phyloP scores from a whole-genome alignment of 1,140 invertebrate species.

The Eueides isabella region DNA sequence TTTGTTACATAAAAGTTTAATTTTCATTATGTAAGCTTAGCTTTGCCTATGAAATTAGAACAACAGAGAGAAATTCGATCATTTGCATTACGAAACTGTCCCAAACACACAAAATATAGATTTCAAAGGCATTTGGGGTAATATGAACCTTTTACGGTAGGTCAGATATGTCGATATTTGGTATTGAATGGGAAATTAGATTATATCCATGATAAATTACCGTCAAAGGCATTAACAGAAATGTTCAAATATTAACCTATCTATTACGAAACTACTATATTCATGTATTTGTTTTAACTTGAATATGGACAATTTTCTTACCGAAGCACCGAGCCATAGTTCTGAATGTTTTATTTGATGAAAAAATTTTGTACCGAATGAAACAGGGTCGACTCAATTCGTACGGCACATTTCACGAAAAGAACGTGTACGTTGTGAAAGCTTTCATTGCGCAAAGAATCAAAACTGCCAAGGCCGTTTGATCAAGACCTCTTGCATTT shows the following conservation, averaged over 20 bases:
- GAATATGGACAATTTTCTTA: not conserved
- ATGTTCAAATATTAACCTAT: not conserved
- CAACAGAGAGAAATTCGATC: constrained; percentile 5
- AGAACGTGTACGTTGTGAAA: constrained; percentile 5
- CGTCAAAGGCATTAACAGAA: constrained; percentile 27
- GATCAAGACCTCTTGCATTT: not conserved
- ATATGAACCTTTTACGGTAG: not conserved
- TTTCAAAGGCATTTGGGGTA: not conserved
- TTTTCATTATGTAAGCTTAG: not conserved
- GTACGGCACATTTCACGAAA: constrained; percentile 1
- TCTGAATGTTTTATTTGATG: constrained; percentile 13
- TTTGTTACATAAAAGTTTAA: no score
- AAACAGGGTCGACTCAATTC: constrained; percentile 11
- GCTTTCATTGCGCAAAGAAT: not conserved
- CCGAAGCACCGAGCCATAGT: not conserved
- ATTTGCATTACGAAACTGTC: not conserved
- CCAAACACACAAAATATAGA: not conserved
- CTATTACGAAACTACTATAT: constrained; percentile 4
- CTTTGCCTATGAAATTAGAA: not conserved
- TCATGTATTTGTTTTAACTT: not conserved
- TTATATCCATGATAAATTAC: constrained; percentile 41
- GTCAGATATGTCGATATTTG: constrained; percentile 17
- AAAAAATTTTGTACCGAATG: not conserved
- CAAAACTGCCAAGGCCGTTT: constrained; percentile 5
- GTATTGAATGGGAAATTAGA: constrained; percentile 40